Percentiles rank a stretch among this genome's conserved stretches.
These are phyloP conservation scores for Steromphala cineraria DNA, from an alignment of 2,888 invertebrate species.

Conservation along the genomic window DNA sequence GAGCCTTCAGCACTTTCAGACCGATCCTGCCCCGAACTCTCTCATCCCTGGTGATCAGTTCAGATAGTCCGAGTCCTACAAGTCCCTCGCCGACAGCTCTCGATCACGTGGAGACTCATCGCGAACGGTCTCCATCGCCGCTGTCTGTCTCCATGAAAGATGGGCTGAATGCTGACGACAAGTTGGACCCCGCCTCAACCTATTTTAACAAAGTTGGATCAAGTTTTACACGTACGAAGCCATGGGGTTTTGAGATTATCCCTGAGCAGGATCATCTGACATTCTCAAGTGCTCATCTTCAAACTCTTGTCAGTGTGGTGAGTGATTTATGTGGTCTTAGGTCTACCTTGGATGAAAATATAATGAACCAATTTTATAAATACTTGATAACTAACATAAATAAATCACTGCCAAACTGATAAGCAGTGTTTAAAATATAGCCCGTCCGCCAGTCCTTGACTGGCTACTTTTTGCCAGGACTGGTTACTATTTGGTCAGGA, in stretches of 20 bases:
- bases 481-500: too few relatives aligned
- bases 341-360: too few relatives aligned
- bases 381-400: too few relatives aligned
- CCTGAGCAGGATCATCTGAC: conserved; percentile 66
- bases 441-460: too few relatives aligned
- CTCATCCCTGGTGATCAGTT: conserved; percentile 77
- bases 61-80: conserved; percentile 49
- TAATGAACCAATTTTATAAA: too few relatives aligned
- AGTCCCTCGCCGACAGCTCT: conserved; percentile 37
- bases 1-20: conserved; percentile 78
- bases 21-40: conserved; percentile 94
- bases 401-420: too few relatives aligned
- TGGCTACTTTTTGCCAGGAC: too few relatives aligned
- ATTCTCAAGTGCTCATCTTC: conserved; percentile 70
- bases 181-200: conserved; percentile 84
- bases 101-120: conserved; percentile 4
- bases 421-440: too few relatives aligned
- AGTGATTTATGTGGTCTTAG: conserved; percentile 31
- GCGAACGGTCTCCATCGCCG: conserved; percentile 55
- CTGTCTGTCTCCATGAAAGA: conserved; percentile 20
- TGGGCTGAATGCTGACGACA: conserved; percentile 32
- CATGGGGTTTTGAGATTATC: conserved; percentile 70
- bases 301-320: conserved; percentile 71
- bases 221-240: conserved; percentile 80
- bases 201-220: conserved; percentile 95